Conservation (phyloP, 30 jellyfish, hydroid and myxozoan species). For the Turritopsis dohrnii region DNA sequence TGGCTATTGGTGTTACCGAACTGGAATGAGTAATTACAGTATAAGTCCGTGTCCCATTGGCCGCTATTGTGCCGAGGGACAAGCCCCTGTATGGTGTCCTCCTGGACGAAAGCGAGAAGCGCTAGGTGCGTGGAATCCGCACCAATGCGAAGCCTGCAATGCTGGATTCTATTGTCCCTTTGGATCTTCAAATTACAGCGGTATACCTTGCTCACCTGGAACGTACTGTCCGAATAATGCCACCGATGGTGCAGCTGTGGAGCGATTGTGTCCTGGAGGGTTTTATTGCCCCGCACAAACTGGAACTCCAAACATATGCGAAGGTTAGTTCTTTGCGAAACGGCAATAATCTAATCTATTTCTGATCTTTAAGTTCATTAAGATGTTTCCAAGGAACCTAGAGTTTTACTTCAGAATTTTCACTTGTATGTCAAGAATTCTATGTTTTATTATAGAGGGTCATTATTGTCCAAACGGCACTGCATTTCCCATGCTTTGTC, state of each 20-base stretch:
- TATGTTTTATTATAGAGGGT: conserved; percentile 56
- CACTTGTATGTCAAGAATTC: neutral
- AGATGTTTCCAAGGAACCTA: neutral
- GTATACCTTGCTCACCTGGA: conserved; percentile 81
- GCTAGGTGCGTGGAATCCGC: conserved; percentile 64
- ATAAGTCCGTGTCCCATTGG: conserved; percentile 86
- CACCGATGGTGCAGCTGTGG: conserved; percentile 65
- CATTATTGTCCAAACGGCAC: conserved; percentile 91
- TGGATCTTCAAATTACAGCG: conserved; percentile 66
- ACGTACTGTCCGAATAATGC: conserved; percentile 43
- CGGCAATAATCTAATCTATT: too few species aligned
- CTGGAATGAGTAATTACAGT: conserved; percentile 71
- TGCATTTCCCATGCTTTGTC: conserved; percentile 65
- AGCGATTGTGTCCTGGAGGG: conserved; percentile 84
- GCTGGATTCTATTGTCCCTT: conserved; percentile 90
- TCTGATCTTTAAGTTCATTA: too few species aligned
- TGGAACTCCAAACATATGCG: conserved; percentile 57
- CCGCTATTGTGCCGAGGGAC: conserved; percentile 81
- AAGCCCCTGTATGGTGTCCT: conserved; percentile 91
- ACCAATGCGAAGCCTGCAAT: conserved; percentile 73
- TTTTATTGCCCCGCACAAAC: conserved; percentile 88
- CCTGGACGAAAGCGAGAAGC: conserved; percentile 79
- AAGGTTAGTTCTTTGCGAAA: conserved; percentile 57
- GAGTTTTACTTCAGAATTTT: neutral
- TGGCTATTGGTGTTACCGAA: conserved; percentile 82